Evolutionary conservation across 2,113 vertebrate species (phyloP).

Genomic region (Antechinus flavipes): DNA sequence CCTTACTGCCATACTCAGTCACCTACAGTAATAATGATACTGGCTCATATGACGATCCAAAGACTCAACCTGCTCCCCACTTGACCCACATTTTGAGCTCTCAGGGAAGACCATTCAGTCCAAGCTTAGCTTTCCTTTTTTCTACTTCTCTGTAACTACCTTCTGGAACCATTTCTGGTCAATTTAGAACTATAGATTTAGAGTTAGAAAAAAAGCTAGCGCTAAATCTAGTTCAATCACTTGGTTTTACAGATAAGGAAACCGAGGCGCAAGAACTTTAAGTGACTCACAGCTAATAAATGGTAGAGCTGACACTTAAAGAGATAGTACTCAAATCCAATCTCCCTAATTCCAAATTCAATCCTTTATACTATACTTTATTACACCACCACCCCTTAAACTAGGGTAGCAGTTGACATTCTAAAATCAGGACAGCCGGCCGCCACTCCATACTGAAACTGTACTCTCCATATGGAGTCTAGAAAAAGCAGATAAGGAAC

Average conservation of each 20-base stretch:
- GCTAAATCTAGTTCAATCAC: background rate
- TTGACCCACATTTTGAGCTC: background rate
- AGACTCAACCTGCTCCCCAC: background rate
- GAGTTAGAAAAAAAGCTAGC: background rate
- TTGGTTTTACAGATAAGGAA: background rate
- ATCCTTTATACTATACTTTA: background rate
- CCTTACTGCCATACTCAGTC: background rate
- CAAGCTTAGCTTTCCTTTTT: background rate
- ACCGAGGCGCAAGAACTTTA: background rate
- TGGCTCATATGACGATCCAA: background rate
- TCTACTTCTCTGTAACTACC: background rate
- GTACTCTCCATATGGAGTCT: background rate
- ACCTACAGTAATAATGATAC: background rate
- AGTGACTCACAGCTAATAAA: background rate
- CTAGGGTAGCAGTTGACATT: background rate
- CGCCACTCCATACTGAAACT: background rate
- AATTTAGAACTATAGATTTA: background rate
- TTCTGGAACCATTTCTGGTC: background rate
- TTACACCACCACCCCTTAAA: background rate
- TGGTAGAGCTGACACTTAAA: background rate
- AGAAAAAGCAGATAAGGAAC: background rate
- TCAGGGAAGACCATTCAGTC: background rate
- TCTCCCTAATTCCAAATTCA: background rate
- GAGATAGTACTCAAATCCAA: background rate
- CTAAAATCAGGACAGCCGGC: background rate